Conservation (phyloP, 64 coral and sea anemone genomes). For the Orbicella faveolata region DNA sequence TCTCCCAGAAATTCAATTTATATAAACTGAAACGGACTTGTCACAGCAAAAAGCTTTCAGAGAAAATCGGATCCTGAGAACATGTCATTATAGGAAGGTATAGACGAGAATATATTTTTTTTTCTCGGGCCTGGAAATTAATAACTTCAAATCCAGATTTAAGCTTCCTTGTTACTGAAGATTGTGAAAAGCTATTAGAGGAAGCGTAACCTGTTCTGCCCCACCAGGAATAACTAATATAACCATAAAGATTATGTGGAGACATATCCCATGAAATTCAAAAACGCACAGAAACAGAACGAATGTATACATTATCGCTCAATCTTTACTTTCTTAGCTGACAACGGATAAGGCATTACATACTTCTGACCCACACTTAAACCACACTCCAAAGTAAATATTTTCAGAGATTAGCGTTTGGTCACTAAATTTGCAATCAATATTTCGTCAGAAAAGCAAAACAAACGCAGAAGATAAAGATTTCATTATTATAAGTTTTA, state of each 20-base stretch:
- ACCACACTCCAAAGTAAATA: neutral
- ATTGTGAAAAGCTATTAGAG: too few relatives aligned
- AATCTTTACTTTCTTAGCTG: too few relatives aligned
- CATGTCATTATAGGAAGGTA: neutral
- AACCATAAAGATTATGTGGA: too few relatives aligned
- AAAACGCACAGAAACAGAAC: too few relatives aligned
- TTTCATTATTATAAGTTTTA: neutral
- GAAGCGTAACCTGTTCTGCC: too few relatives aligned
- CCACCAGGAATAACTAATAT: too few relatives aligned
- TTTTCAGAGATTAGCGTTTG: neutral
- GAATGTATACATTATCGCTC: too few relatives aligned
- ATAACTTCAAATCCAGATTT: neutral
- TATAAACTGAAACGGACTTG: neutral
- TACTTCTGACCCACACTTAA: neutral
- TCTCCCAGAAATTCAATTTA: neutral
- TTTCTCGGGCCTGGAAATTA: neutral
- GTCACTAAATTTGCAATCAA: neutral
- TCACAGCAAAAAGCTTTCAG: constrained; percentile 5
- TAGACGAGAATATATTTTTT: neutral
- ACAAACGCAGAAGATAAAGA: constrained; percentile 8
- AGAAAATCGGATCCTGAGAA: neutral
- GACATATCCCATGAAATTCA: too few relatives aligned
- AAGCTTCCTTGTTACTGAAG: too few relatives aligned
- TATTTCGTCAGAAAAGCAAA: neutral
- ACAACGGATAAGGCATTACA: neutral